Evolutionary conservation across 2,888 invertebrate genomes (phyloP).

Genomic region (Trypoxylon attenuatum): DNA sequence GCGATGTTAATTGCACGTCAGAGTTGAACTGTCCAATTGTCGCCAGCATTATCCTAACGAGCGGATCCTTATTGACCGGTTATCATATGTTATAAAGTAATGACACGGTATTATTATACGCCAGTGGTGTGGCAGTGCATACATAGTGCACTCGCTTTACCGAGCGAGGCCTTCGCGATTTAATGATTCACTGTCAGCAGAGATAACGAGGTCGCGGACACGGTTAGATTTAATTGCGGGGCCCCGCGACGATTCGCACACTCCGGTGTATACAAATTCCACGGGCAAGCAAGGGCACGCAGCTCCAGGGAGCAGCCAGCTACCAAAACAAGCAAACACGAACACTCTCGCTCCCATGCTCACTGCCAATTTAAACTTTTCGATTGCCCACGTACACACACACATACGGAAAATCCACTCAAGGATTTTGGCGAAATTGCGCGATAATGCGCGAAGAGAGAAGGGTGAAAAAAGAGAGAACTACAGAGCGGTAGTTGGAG

Average conservation of each 20-base stretch:
- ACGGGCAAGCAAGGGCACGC: not conserved
- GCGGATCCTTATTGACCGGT: constrained; percentile 38
- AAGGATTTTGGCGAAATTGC: not conserved
- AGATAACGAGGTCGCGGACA: not conserved
- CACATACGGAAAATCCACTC: too few species aligned
- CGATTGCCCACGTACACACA: too few species aligned
- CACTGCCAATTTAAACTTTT: too few species aligned
- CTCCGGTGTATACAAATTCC: not conserved
- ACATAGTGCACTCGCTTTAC: not conserved
- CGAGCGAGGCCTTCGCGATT: not conserved
- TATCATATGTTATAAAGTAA: constrained; percentile 24
- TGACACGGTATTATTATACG: constrained; percentile 26
- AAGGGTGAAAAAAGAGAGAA: not conserved
- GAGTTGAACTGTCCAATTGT: constrained; percentile 20
- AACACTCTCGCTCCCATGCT: too few species aligned
- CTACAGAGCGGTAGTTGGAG: not conserved
- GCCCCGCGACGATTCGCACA: not conserved
- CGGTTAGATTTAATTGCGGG: not conserved
- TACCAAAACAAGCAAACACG: not conserved
- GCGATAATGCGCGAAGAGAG: not conserved
- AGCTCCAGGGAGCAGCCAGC: too few species aligned
- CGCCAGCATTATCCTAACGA: constrained; percentile 33
- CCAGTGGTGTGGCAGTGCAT: constrained; percentile 3
- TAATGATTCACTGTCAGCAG: not conserved
- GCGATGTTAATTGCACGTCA: not conserved